Evolutionary conservation across 2,888 invertebrate species (phyloP), one percentile per base, ranked within the genome.

Genomic region (Teleogryllus oceanicus): DNA sequence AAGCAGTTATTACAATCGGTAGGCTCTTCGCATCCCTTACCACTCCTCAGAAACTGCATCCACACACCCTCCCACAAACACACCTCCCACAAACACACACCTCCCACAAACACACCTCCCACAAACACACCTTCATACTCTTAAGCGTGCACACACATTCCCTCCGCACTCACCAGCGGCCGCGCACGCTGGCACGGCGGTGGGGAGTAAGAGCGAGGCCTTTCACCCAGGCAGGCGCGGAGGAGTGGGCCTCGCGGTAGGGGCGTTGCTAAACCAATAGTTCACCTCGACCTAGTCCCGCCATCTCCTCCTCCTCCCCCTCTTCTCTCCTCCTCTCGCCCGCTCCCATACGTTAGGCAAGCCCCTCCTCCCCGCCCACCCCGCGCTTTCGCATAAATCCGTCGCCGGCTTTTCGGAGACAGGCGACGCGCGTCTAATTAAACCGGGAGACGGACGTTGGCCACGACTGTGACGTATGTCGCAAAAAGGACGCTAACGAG

Each of bases 251-350:
- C 37, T 49, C 50, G 74, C 76, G 76, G 49, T 76, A 77, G 74
- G 62, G 79, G 79, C 79, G 79, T 50, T 21, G 18, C 79, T 77
- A 50, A 62, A 49, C 37, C 78, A 62, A 78, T 78, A 50, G 78
- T 78, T 78, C 37, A 79, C 79, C 79, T 79, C 79, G 79, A 77
- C 79, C 79, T 62, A 79, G 77, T 51, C 13, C 50, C 76, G 24
- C 21, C 62, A 8, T 11, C 16, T 11, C 62, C 11, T 11, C 16
- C 62, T 3, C 4, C 13, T 8, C 13, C 62, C 11, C 62, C 62
- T 13, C 62, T 3, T 18, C 62, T 4, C 4, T 62, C 21, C 62
- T 16, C n/a, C 62, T 62, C n/a, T 18, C n/a, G 62, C 62, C 10
- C 16, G 13, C 4, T 62, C 62, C 37, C 37, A 37, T 62, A 62